Evolutionary conservation across 2,797 vertebrate genomes (phyloP), one percentile per base, ranked within the genome.

Genomic region (Trematomus bernacchii): DNA sequence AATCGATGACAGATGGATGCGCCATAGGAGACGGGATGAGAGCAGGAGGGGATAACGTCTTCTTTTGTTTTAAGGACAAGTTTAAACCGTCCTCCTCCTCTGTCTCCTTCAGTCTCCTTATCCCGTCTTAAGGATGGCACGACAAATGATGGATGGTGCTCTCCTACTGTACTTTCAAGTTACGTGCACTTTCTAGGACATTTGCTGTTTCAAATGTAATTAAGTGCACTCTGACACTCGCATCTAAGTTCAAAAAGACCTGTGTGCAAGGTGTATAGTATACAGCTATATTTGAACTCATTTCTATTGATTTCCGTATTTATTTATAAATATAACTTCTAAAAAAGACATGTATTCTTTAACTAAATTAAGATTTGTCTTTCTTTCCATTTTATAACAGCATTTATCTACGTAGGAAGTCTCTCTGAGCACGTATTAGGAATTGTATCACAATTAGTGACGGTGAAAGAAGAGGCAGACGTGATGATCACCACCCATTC

Each of bases 1-100:
- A 92, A 92, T 95, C 93, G 84, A 95, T 95, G 91, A 87, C 93
- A 92, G 92, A 91, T 93, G 92, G 91, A 92, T 93, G 85, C 80
- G 67, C 85, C 91, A 88, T 92, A 71, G 84, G 86, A 94, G 94
- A 91, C 87, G 46, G 89, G 91, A 92, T 94, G 87, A 93, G 90
- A 88, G 86, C 77, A 72, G 70, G 84, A 85, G 91, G 90, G 94
- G 95, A 94, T 95, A 93, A 95, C 37, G 84, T 93, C 88, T 93
- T 90, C 91, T 94, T 94, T 95, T 93, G 87, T 93, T 94, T 95
- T 95, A 94, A 96, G 94, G 93, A 94, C 92, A 85, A 93, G 93
- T 94, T 93, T 80, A 94, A 94, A 94, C 91, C 90, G 53, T 37
- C 83, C 72, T 87, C 83, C 90, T 85, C 87, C 85, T 71, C 79